Evolutionary conservation across 2,113 vertebrate species (phyloP).

Genomic region (Pedetes capensis): DNA sequence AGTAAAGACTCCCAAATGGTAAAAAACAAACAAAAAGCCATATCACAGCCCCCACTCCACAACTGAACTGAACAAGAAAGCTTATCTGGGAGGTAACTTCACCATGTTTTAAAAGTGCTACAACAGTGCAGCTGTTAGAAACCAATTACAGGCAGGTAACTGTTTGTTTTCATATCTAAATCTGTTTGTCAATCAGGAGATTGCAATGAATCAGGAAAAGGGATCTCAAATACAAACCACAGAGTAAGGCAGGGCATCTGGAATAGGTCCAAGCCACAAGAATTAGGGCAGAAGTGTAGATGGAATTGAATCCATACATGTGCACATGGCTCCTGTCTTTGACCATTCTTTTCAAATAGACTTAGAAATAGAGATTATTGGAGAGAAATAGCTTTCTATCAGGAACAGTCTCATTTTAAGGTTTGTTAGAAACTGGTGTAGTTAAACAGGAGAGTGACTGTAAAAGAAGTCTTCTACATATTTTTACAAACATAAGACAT

Average conservation of each 20-base stretch:
- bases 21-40: slow-evolving; percentile 38
- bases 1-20: slow-evolving; percentile 15
- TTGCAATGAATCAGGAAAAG: slow-evolving; percentile 84
- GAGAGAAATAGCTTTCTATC: slow-evolving; percentile 81
- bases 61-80: slow-evolving; percentile 17
- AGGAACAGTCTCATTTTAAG: slow-evolving; percentile 81
- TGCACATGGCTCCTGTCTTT: slow-evolving; percentile 72
- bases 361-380: slow-evolving; percentile 81
- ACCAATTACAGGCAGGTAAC: slow-evolving; percentile 85
- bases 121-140: slow-evolving; percentile 82
- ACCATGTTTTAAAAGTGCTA: neutral
- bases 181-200: slow-evolving; percentile 91
- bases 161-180: slow-evolving; percentile 92
- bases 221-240: slow-evolving; percentile 90
- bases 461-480: slow-evolving; percentile 62
- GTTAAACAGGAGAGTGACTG: slow-evolving; percentile 78
- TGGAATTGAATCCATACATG: slow-evolving; percentile 79
- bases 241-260: slow-evolving; percentile 84
- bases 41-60: neutral
- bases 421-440: slow-evolving; percentile 79
- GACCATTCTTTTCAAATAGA: slow-evolving; percentile 80
- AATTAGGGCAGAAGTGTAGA: slow-evolving; percentile 84
- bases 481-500: slow-evolving; percentile 74
- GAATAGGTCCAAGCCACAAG: slow-evolving; percentile 93
- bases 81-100: slow-evolving; percentile 16